phyloP scores from a whole-genome alignment of 2,888 invertebrate species.

The Leucoma salicis region DNA sequence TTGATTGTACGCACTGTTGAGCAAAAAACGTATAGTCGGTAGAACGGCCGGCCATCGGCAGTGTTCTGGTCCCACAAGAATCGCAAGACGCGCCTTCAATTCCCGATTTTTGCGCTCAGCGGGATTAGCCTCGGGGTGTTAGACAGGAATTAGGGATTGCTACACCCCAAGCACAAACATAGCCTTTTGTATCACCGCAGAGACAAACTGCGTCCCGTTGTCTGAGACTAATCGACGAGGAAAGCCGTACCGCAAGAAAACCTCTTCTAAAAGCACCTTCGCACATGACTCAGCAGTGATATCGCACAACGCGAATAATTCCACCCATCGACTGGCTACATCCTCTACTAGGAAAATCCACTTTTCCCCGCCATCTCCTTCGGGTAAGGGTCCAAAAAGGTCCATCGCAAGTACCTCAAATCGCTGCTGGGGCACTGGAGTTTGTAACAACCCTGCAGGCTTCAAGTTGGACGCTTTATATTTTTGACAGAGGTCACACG shows the following conservation, averaged over 20 bases:
- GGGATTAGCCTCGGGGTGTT: constrained; percentile 43
- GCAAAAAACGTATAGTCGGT: background rate
- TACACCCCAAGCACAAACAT: constrained; percentile 1
- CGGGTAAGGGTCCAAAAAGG: constrained; percentile 1
- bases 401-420: constrained; percentile 3
- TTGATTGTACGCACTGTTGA: background rate
- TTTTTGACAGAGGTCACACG: constrained; percentile 26
- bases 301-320: constrained; percentile 15
- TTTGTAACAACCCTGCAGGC: constrained; percentile 40
- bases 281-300: constrained; percentile 23
- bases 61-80: background rate
- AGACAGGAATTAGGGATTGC: constrained; percentile 15
- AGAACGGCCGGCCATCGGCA: background rate
- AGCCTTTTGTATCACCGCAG: constrained; percentile 16
- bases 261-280: constrained; percentile 2
- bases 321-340: constrained; percentile 30
- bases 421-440: constrained; percentile 19
- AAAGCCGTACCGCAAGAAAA: background rate
- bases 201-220: constrained; percentile 20
- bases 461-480: constrained; percentile 40
- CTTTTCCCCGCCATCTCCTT: constrained; percentile 11
- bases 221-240: constrained; percentile 5
- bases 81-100: background rate
- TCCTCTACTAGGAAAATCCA: constrained; percentile 34
- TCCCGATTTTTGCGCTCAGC: constrained; percentile 41